Evolutionary conservation across 2,113 vertebrate genomes (phyloP), one percentile per base, ranked within the genome.

Genomic region (Ailurus styani): DNA sequence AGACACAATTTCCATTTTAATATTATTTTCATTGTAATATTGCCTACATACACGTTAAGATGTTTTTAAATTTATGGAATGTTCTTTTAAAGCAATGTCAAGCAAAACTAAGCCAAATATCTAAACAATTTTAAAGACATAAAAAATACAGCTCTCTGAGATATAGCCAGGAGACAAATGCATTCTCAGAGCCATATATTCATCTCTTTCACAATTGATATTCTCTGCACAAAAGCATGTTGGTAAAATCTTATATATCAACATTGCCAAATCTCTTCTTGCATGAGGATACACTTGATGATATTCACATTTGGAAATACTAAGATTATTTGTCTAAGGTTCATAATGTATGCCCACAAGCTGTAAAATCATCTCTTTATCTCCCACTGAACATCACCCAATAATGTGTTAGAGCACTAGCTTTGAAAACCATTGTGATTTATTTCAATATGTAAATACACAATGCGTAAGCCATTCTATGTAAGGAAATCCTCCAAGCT

Each of bases 41-140:
- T 93, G 25, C 50, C 84, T 70, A 13, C 1, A 79, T 37, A 21
- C 42, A 29, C 57, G 64, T 87, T 87, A 60, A 42, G 29, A 73
- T 79, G 85, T 73, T 11, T 93, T 96, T 68, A 37, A 86, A 94
- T 55, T 90, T 84, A 95, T 42, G 52, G 93, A 90, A 78, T 12
- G 2, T 31, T 75, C 47, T 93, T 25, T 96, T 85, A 96, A 82
- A 66, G 82, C 29, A 17, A 89, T 68, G 40, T 72, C 73, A 92
- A 95, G 42, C 45, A 93, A 95, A 97, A 90, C 40, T 83, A 79
- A 73, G 42, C 62, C 54, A 89, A 94, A 91, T 91, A 66, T 42
- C 42, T 60, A 85, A 88, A 55, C 20, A 84, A 62, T 27, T 87
- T 87, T 64, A 50, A 91, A 95, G 25, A 64, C 25, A 47, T 87